Percentiles rank a stretch among this genome's conserved stretches.
These are phyloP conservation scores for Rhynchopsitta pachyrhyncha DNA, from an alignment of 2,113 vertebrate genomes.

Conservation along the genomic window DNA sequence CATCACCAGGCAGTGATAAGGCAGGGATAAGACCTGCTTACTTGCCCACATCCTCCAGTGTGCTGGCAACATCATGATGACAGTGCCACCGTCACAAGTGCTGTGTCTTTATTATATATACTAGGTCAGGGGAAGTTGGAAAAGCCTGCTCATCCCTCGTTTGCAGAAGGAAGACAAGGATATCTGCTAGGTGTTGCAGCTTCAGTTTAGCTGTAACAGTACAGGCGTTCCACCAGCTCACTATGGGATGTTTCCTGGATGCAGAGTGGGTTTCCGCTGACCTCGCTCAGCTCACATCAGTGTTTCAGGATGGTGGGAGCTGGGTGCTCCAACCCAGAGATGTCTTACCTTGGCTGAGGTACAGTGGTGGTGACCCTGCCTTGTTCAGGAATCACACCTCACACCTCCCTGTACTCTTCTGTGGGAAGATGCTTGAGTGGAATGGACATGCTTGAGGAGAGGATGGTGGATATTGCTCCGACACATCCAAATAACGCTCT, in stretches of 20 bases:
- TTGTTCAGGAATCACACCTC: not conserved
- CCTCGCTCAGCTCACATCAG: rapidly evolving
- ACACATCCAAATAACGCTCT: not conserved
- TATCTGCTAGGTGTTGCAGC: not conserved
- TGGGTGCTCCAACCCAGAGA: not conserved
- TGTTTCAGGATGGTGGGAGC: not conserved
- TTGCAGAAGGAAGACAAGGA: not conserved
- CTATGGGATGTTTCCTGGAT: not conserved
- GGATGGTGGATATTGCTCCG: not conserved
- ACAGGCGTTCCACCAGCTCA: not conserved
- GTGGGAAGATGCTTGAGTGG: not conserved
- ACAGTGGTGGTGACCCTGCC: rapidly evolving
- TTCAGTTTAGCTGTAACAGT: not conserved
- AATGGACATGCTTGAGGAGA: not conserved
- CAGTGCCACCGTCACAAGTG: not conserved
- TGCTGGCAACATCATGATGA: rapidly evolving
- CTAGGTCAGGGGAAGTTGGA: not conserved
- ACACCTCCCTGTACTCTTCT: not conserved
- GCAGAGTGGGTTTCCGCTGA: not conserved
- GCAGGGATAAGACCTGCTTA: not conserved
- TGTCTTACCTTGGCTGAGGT: not conserved
- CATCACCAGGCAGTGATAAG: not conserved
- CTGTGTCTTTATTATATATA: not conserved
- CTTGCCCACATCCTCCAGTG: not conserved
- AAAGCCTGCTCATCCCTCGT: not conserved